Evolutionary conservation across 2,113 vertebrate genomes (phyloP).

Genomic region (Hymenochirus boettgeri): DNA sequence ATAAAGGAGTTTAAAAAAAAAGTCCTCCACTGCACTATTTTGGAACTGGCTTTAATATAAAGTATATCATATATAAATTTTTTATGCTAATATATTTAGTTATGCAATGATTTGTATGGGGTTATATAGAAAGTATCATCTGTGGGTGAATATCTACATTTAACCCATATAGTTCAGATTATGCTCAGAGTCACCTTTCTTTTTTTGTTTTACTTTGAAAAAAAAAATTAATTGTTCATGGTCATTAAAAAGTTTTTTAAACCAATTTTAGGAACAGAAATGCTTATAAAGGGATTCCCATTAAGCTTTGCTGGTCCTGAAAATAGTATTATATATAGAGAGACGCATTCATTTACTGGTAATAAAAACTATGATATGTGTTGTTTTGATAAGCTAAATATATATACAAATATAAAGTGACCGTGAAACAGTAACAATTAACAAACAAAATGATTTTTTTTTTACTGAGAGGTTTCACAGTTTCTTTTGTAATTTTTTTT

Average conservation of each 20-base stretch:
- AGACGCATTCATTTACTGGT: neutral
- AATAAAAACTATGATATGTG: constrained; percentile 2
- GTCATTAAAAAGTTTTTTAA: constrained; percentile 14
- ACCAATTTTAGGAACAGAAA: constrained; percentile 23
- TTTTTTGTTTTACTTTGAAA: constrained; percentile 22
- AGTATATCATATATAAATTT: no score
- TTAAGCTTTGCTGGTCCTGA: constrained; percentile 32
- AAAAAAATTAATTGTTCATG: constrained; percentile 27
- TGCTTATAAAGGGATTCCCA: constrained; percentile 23
- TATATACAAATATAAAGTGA: constrained; percentile 19
- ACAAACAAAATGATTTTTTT: constrained; percentile 31
- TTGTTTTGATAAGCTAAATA: constrained; percentile 25
- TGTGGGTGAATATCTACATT: constrained; percentile 3
- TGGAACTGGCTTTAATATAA: no score
- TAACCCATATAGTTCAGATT: constrained; percentile 10
- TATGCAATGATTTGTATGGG: no score
- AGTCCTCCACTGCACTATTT: no score
- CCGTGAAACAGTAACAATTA: constrained; percentile 35
- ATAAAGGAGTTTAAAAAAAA: no score
- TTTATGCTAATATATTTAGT: no score
- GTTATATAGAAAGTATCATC: no score
- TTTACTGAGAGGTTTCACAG: constrained; percentile 41
- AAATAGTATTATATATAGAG: constrained; percentile 4
- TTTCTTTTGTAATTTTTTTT: constrained; percentile 43
- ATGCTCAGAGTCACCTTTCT: constrained; percentile 1